A percentile compares a stretch with the other conserved stretches of the same genome.
Conservation (phyloP, 2,888 invertebrate genomes). For the Caenorhabditis uteleia region DNA sequence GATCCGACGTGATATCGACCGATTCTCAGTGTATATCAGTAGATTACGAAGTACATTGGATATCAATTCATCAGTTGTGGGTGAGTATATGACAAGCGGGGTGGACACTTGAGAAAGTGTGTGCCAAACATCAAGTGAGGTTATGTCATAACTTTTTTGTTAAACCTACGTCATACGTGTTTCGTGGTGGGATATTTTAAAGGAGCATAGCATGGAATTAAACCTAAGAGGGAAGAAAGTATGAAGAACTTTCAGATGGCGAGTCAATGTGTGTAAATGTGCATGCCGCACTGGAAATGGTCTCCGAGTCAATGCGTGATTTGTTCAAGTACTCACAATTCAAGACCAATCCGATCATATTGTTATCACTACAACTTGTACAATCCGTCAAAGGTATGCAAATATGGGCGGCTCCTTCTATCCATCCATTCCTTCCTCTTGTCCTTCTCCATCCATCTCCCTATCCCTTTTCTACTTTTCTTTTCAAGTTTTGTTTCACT, state of each 20-base stretch:
- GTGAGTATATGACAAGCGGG: conserved; percentile 32
- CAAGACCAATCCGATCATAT: conserved; percentile 53
- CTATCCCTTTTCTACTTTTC: conserved; percentile 18
- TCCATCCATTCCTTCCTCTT: too few relatives aligned
- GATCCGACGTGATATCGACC: conserved; percentile 62
- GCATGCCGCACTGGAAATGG: conserved; percentile 65
- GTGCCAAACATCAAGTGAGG: too few relatives aligned
- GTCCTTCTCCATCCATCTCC: conserved; percentile 20
- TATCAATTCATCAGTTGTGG: conserved; percentile 48
- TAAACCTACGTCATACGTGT: too few relatives aligned
- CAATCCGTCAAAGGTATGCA: conserved; percentile 48
- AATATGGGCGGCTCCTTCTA: conserved; percentile 3
- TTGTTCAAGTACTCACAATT: conserved; percentile 56
- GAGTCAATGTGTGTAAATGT: conserved; percentile 63
- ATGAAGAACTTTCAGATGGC: conserved; percentile 61
- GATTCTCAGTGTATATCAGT: conserved; percentile 59
- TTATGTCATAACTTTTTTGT: too few relatives aligned
- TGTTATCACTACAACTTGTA: conserved; percentile 50
- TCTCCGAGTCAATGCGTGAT: conserved; percentile 65
- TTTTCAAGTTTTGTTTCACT: too few relatives aligned
- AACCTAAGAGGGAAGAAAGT: too few relatives aligned
- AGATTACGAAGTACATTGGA: conserved; percentile 56
- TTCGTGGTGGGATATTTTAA: too few relatives aligned
- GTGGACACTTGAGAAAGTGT: too few relatives aligned
- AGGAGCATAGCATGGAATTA: too few relatives aligned